These are phyloP conservation scores for Otus sunia DNA, from an alignment of 2,113 vertebrate genomes.

Conservation along the genomic window DNA sequence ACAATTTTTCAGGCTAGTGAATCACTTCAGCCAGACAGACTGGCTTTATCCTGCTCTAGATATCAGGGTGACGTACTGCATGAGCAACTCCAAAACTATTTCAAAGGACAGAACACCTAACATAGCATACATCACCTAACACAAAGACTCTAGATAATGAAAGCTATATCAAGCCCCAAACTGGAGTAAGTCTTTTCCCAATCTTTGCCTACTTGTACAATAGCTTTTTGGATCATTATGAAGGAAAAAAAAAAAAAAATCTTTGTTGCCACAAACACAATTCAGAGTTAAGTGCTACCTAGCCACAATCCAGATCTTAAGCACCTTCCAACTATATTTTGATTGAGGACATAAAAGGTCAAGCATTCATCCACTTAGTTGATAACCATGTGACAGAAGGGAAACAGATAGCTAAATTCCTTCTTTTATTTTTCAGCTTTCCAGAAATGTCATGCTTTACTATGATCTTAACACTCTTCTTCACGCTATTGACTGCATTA, in stretches of 20 bases:
- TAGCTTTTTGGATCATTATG: neutral
- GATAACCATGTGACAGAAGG: neutral
- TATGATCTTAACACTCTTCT: neutral
- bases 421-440: neutral
- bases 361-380: neutral
- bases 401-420: neutral
- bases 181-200: neutral
- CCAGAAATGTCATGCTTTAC: neutral
- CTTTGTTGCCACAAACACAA: neutral
- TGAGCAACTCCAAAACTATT: neutral
- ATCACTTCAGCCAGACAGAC: neutral
- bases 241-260: neutral
- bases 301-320: neutral
- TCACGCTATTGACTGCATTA: neutral
- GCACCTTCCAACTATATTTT: neutral
- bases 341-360: neutral
- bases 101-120: neutral
- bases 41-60: neutral
- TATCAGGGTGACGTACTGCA: neutral
- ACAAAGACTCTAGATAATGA: neutral
- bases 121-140: neutral
- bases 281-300: neutral
- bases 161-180: neutral
- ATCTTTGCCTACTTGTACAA: neutral
- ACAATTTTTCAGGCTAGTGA: neutral